These are phyloP conservation scores for Emydoidea blandingii DNA, from an alignment of 2,797 vertebrate species.

Conservation along the genomic window DNA sequence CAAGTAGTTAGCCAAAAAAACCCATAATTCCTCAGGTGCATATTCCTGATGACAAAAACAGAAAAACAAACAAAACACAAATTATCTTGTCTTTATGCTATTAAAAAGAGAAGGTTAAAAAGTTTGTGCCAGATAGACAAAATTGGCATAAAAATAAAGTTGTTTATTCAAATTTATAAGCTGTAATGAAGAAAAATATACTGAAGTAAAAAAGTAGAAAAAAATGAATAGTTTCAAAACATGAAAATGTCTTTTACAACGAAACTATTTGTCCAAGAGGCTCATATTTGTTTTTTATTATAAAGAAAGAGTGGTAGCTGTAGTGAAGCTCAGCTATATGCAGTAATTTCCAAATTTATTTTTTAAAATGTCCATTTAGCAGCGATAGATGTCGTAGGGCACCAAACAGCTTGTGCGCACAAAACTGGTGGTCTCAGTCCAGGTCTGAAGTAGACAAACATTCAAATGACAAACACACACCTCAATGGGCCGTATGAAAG, in stretches of 20 bases:
- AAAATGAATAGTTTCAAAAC: background rate
- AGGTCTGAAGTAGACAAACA: background rate
- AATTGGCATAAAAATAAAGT: background rate
- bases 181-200: background rate
- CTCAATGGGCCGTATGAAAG: background rate
- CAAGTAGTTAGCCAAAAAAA: background rate
- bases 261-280: background rate
- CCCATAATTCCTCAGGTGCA: background rate
- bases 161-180: rapidly evolving
- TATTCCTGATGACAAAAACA: background rate
- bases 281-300: background rate
- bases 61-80: background rate
- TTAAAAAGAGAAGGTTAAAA: background rate
- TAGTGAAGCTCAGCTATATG: background rate
- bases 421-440: background rate
- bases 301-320: background rate
- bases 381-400: background rate
- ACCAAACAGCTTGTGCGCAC: background rate
- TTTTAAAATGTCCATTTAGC: background rate
- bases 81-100: background rate
- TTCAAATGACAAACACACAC: background rate
- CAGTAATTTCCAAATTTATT: background rate
- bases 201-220: background rate
- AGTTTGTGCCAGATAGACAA: constrained; percentile 13
- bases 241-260: background rate